These are phyloP conservation scores for Merodon equestris DNA, from an alignment of 2,888 invertebrate genomes.

Conservation along the genomic window DNA sequence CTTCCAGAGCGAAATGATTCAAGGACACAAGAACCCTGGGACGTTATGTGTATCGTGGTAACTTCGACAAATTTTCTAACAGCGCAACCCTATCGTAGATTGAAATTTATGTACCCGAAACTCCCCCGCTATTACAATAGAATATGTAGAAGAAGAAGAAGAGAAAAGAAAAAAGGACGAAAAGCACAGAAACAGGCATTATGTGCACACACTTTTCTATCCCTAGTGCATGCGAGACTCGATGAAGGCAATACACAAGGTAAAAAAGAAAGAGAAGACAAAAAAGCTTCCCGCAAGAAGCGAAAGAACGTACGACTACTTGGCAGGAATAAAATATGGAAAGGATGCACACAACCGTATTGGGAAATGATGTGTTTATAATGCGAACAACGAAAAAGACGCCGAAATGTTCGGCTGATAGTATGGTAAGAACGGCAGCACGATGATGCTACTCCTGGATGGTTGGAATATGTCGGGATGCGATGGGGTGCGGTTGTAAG, in stretches of 20 bases:
- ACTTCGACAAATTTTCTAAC: slow-evolving; percentile 29
- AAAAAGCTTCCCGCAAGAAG: background rate
- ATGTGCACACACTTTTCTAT: background rate
- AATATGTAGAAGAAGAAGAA: background rate
- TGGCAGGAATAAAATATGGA: slow-evolving; percentile 11
- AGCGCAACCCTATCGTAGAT: slow-evolving; percentile 21
- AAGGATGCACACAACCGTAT: slow-evolving; percentile 36
- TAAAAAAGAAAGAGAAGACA: slow-evolving; percentile 2
- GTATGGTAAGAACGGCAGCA: background rate
- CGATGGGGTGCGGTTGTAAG: background rate
- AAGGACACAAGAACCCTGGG: background rate
- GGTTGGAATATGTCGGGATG: too few relatives aligned
- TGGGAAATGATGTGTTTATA: slow-evolving; percentile 61
- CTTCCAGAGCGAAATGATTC: background rate
- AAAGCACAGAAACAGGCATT: slow-evolving; percentile 14
- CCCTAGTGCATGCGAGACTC: background rate
- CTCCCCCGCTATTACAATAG: slow-evolving; percentile 28
- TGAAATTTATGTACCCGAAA: slow-evolving; percentile 55
- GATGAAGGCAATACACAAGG: background rate
- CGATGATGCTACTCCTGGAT: too few relatives aligned
- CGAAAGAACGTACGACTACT: background rate
- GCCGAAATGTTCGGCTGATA: slow-evolving; percentile 22
- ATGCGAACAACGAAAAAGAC: slow-evolving; percentile 33
- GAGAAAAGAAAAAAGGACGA: background rate
- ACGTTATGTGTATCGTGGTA: slow-evolving; percentile 5